Evolutionary conservation across 2,113 vertebrate genomes (phyloP).

Genomic region (Seriola quinqueradiata): DNA sequence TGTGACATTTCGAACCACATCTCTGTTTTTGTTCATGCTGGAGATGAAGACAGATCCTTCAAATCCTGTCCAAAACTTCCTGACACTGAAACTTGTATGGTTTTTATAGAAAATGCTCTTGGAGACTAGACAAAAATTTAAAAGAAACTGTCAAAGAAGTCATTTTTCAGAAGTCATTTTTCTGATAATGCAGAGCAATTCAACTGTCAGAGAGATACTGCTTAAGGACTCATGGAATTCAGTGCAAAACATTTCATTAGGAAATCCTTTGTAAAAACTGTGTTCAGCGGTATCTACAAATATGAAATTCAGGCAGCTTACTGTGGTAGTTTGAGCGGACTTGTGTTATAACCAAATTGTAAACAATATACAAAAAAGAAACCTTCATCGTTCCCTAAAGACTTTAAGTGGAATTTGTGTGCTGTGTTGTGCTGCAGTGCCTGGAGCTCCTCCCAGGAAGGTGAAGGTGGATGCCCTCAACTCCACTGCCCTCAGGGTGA

Average conservation of each 20-base stretch:
- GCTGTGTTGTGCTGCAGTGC: slow-evolving; percentile 85
- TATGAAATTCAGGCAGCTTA: background rate
- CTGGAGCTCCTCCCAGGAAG: slow-evolving; percentile 93
- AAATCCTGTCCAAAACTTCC: too few relatives aligned
- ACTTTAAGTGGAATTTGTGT: slow-evolving; percentile 8
- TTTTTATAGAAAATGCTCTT: too few relatives aligned
- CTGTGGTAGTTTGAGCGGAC: background rate
- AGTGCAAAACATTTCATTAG: background rate
- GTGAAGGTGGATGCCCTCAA: slow-evolving; percentile 93
- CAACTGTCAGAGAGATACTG: background rate
- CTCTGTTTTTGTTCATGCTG: too few relatives aligned
- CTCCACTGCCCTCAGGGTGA: slow-evolving; percentile 91
- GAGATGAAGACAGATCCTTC: too few relatives aligned
- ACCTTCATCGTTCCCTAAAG: background rate
- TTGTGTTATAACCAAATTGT: background rate
- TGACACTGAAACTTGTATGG: too few relatives aligned
- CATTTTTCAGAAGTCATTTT: too few relatives aligned
- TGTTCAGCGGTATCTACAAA: background rate
- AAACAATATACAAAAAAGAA: background rate
- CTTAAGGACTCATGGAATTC: background rate
- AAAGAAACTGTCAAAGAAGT: too few relatives aligned
- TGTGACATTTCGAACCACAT: too few relatives aligned
- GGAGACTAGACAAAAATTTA: too few relatives aligned
- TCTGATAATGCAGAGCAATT: background rate
- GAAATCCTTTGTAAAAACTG: background rate